These are phyloP conservation scores for Burhinus bistriatus DNA, from an alignment of 2,113 vertebrate species.

Conservation along the genomic window DNA sequence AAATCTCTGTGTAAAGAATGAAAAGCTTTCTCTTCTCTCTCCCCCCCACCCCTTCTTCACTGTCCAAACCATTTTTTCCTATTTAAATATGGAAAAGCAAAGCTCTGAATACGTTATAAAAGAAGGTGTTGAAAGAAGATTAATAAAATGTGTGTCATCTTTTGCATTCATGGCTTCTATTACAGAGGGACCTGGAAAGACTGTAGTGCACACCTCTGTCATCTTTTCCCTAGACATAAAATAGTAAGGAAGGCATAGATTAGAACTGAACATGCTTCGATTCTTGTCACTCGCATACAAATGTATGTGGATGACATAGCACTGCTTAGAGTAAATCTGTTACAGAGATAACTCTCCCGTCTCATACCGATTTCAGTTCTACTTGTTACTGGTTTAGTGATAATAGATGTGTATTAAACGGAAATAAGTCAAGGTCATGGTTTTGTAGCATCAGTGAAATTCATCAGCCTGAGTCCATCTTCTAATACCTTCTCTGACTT, in stretches of 20 bases:
- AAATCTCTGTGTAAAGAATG: background rate
- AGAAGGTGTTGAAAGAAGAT: constrained; percentile 50
- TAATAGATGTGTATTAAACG: constrained; percentile 55
- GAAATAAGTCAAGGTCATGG: constrained; percentile 62
- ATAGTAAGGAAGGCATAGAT: constrained; percentile 62
- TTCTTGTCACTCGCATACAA: constrained; percentile 60
- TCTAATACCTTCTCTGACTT: constrained; percentile 34
- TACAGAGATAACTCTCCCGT: constrained; percentile 58
- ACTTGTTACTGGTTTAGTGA: constrained; percentile 60
- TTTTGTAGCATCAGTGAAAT: constrained; percentile 61
- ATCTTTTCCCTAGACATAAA: constrained; percentile 53
- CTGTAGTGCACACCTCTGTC: constrained; percentile 23
- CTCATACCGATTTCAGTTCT: constrained; percentile 60
- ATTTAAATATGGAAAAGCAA: constrained; percentile 54
- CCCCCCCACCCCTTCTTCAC: background rate
- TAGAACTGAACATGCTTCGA: constrained; percentile 49
- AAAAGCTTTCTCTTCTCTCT: background rate
- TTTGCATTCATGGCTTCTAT: constrained; percentile 35
- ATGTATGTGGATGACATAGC: constrained; percentile 53
- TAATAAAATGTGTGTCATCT: constrained; percentile 66
- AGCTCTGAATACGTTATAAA: constrained; percentile 48
- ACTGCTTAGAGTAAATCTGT: constrained; percentile 64
- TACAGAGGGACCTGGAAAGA: constrained; percentile 23
- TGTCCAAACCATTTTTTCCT: constrained; percentile 43
- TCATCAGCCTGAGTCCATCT: constrained; percentile 28